Evolutionary conservation across 2,113 vertebrate species (phyloP), one percentile per base, ranked within the genome.

Genomic region (Pitta sordida): DNA sequence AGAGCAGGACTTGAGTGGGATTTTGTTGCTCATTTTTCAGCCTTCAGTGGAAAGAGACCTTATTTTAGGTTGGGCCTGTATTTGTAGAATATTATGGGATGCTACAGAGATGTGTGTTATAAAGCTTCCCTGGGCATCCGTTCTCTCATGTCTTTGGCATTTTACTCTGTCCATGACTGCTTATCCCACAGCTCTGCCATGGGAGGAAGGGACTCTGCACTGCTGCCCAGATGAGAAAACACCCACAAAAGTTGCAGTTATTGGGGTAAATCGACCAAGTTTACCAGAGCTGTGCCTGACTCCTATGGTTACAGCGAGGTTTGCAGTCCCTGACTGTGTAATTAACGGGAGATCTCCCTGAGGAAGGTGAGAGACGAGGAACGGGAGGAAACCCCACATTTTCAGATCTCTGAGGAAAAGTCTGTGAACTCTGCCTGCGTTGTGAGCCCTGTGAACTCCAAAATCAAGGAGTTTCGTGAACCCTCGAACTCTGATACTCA

Each of bases 241-340:
- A 27, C 1, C 0, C 1, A 0, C 10, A 36, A 39, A 24, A 8
- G 21, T 69, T 36, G 22, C 11, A 18, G 3, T 29, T 32, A 5
- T 6, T 13, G 16, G 46, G n/a, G 16, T 32, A 83, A 95, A 62
- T 43, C 17, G 13, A 11, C 29, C 13, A 8, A 37, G 10, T 80
- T 80, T 44, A 21, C 36, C 13, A 10, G 34, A 69, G 51, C 3
- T 34, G 23, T 14, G 22, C 23, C 32, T 15, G 32, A 32, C 34
- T 39, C 44, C 13, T 26, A 13, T 13, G 26, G 39, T 51, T 13
- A 39, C n/a, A 71, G 18, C 1, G 13, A 32, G 30, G 3, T 49
- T 81, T 51, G 34, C 39, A 56, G 67, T 16, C 27, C 36, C 13
- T 1, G 63, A 29, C 34, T 27, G 4, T 36, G 21, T 36, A 30